These are phyloP conservation scores for Philypnodon macrostomus DNA, from an alignment of 2,797 vertebrate genomes.

Conservation along the genomic window DNA sequence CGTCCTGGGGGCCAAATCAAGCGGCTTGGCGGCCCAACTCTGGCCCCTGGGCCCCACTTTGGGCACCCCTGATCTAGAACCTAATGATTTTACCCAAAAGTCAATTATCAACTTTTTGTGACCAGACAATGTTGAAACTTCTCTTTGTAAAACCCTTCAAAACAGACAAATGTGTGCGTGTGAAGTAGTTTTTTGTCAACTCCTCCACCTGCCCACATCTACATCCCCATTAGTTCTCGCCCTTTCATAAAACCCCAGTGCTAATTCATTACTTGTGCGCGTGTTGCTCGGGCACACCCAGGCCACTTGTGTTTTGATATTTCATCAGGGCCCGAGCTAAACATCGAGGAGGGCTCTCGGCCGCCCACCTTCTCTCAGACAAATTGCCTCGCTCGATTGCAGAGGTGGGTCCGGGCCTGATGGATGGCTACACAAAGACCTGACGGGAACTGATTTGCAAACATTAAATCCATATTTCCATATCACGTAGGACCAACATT, in stretches of 20 bases:
- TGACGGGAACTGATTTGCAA: conserved; percentile 71
- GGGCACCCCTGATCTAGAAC: too few relatives aligned
- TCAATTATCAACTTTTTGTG: too few relatives aligned
- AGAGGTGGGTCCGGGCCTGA: conserved; percentile 74
- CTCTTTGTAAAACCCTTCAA: too few relatives aligned
- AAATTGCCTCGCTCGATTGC: conserved; percentile 75
- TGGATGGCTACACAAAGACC: conserved; percentile 72
- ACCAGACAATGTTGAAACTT: too few relatives aligned
- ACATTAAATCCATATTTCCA: conserved; percentile 72
- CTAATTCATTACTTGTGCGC: conserved; percentile 26
- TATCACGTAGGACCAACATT: conserved; percentile 44
- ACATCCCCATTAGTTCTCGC: not conserved
- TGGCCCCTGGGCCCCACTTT: too few relatives aligned
- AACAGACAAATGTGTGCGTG: too few relatives aligned
- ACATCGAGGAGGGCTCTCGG: conserved; percentile 71
- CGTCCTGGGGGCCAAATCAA: too few relatives aligned
- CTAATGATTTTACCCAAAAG: too few relatives aligned
- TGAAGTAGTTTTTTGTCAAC: not conserved
- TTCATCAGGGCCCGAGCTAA: conserved; percentile 70
- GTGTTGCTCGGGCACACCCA: conserved; percentile 26
- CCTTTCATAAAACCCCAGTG: not conserved
- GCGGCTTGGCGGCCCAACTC: too few relatives aligned
- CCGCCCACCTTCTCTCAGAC: conserved; percentile 76
- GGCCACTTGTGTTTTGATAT: conserved; percentile 68
- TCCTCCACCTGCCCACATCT: not conserved